phyloP scores from a whole-genome alignment of 2,888 invertebrate genomes.

The Stenotaenia linearis region DNA sequence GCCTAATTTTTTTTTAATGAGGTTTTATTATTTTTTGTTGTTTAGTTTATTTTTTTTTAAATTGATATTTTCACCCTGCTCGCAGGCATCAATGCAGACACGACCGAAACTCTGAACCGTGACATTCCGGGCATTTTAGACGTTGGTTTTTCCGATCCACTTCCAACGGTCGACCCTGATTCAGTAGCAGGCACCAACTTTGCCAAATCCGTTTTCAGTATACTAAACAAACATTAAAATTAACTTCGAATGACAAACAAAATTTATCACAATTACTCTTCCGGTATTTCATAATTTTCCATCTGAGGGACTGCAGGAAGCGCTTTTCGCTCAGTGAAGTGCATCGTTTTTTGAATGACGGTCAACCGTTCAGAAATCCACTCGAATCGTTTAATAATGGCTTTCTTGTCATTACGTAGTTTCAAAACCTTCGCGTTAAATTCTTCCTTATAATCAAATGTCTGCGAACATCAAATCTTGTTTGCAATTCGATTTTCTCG shows the following conservation, averaged over 20 bases:
- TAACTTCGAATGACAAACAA: neutral
- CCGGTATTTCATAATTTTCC: conserved; percentile 13
- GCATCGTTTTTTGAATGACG: neutral
- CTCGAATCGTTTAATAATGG: neutral
- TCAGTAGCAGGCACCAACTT: neutral
- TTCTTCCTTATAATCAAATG: neutral
- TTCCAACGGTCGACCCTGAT: neutral
- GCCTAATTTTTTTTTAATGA: neutral
- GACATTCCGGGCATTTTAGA: neutral
- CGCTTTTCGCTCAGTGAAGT: neutral
- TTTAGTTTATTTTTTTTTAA: neutral
- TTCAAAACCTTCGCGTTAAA: neutral
- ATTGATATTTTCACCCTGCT: neutral
- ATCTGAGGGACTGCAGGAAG: neutral
- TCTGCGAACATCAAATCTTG: neutral
- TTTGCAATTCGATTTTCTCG: no score
- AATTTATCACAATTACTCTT: neutral
- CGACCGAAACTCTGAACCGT: neutral
- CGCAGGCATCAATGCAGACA: neutral
- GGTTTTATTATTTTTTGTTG: neutral
- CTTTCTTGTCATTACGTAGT: neutral
- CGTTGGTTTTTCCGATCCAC: neutral
- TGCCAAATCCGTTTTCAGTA: neutral
- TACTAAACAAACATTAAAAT: neutral
- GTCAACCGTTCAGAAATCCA: neutral